Conservation (phyloP, 2,888 invertebrate genomes). For the Agrenia bidenticulata region DNA sequence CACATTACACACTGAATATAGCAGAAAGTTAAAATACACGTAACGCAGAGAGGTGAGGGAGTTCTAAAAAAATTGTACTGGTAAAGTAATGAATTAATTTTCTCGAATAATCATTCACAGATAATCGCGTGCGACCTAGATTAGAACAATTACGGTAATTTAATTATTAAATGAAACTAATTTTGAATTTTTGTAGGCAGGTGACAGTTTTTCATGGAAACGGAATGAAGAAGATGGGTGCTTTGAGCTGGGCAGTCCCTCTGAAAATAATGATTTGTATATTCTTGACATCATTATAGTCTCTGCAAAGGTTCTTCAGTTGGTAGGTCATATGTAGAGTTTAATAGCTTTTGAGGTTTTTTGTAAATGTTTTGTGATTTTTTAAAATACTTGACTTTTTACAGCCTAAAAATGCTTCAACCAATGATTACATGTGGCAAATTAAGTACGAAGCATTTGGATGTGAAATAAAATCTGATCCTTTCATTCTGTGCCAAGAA, state of each 20-base stretch:
- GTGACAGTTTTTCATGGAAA: slow-evolving; percentile 25
- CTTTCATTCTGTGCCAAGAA: slow-evolving; percentile 29
- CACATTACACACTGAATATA: no score
- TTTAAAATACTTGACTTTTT: not conserved
- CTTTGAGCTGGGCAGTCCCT: slow-evolving; percentile 38
- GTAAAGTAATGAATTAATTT: no score
- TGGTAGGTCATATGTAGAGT: slow-evolving; percentile 9
- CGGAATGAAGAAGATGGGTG: slow-evolving; percentile 35
- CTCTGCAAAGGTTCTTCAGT: slow-evolving; percentile 36
- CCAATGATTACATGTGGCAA: slow-evolving; percentile 41
- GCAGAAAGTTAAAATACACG: no score
- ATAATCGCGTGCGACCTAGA: no score
- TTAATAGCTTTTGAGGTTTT: not conserved
- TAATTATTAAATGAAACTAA: no score
- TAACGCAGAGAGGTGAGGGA: no score
- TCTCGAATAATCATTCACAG: no score
- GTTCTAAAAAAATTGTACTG: no score
- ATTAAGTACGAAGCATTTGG: slow-evolving; percentile 40
- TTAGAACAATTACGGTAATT: no score
- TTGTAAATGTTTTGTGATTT: not conserved
- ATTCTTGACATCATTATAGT: slow-evolving; percentile 40
- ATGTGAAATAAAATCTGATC: slow-evolving; percentile 43
- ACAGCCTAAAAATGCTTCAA: slow-evolving; percentile 21
- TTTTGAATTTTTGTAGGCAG: slow-evolving; percentile 1
- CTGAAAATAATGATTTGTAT: slow-evolving; percentile 40